A percentile compares a stretch with the other conserved stretches of the same genome.
Evolutionary conservation across 2,113 vertebrate species (phyloP).

Genomic region (Xiphophorus hellerii): DNA sequence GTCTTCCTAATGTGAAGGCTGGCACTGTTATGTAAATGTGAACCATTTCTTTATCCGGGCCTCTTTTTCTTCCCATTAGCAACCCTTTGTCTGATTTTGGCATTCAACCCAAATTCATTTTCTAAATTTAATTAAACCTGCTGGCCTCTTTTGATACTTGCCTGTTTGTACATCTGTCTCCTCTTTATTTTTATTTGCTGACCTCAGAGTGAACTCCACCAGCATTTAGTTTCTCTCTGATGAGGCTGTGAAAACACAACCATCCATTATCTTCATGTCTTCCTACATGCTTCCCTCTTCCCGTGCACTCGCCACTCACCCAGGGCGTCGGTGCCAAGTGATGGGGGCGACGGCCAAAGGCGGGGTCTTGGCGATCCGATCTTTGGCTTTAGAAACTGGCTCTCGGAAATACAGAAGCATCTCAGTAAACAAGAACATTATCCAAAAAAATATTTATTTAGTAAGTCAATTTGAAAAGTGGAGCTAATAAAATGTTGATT

Average conservation of each 20-base stretch:
- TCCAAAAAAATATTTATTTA: not conserved
- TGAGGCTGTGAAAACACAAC: not conserved
- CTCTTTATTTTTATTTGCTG: not conserved
- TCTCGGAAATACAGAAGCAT: not conserved
- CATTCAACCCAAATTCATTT: not conserved
- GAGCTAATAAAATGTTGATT: not conserved
- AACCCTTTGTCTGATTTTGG: not conserved
- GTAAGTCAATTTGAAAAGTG: not conserved
- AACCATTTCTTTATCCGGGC: not conserved
- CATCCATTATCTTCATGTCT: too few species aligned
- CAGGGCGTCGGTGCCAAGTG: too few species aligned
- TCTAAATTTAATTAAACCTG: constrained; percentile 2
- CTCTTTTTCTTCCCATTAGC: not conserved
- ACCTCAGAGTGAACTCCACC: not conserved
- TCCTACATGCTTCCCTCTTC: too few species aligned
- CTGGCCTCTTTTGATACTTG: not conserved
- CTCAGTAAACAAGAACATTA: not conserved
- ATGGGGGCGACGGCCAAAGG: too few species aligned
- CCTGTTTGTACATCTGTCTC: not conserved
- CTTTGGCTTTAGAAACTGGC: too few species aligned
- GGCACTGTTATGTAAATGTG: too few species aligned
- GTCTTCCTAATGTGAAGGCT: too few species aligned
- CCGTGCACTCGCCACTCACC: too few species aligned
- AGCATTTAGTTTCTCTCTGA: not conserved
- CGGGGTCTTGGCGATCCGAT: too few species aligned